Evolutionary conservation across 2,113 vertebrate genomes (phyloP).

Genomic region (Lathamus discolor): DNA sequence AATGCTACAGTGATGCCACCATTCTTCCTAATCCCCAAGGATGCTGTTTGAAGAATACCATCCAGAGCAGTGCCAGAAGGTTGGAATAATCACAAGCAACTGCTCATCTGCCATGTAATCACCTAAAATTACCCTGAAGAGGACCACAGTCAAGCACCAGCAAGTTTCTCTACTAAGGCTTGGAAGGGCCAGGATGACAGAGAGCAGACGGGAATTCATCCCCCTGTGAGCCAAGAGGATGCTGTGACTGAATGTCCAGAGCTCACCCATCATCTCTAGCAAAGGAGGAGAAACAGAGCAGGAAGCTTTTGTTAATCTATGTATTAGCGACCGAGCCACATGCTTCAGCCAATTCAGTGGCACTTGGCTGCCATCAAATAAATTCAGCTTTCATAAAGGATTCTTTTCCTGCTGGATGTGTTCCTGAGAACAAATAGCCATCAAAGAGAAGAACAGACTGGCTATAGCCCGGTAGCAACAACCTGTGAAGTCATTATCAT

Average conservation of each 20-base stretch:
- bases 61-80: neutral
- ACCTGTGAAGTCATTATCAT: constrained; percentile 43
- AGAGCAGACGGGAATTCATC: neutral
- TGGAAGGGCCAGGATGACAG: neutral
- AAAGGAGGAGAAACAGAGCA: neutral
- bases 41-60: accelerated
- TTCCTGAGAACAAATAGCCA: constrained; percentile 2
- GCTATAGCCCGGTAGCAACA: neutral
- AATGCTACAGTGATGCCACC: neutral
- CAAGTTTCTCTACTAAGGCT: neutral
- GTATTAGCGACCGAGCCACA: neutral
- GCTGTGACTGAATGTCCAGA: neutral
- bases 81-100: neutral
- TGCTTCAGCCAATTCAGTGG: neutral
- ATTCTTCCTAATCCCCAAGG: neutral
- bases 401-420: constrained; percentile 22
- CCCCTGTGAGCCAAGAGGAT: neutral
- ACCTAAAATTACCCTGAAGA: neutral
- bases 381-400: neutral
- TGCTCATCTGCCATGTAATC: neutral
- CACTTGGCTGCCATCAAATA: constrained; percentile 3
- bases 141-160: neutral
- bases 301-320: neutral
- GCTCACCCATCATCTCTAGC: neutral
- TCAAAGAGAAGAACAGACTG: constrained; percentile 53